phyloP scores from a whole-genome alignment of 2,888 invertebrate species.

The Melinaea menophilus region DNA sequence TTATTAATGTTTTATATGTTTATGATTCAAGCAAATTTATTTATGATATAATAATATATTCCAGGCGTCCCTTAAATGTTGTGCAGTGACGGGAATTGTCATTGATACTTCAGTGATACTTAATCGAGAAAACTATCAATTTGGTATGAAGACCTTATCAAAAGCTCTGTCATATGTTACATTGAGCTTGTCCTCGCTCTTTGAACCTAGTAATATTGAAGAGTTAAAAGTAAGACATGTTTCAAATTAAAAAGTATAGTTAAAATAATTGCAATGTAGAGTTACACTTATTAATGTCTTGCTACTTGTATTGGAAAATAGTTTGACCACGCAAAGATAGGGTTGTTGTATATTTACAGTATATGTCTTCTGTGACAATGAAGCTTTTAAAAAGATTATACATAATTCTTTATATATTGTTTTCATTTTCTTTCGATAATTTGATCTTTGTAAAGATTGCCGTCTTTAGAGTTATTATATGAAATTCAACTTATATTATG shows the following conservation, averaged over 20 bases:
- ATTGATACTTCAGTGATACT: conserved; percentile 41
- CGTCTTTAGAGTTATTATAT: too few species aligned
- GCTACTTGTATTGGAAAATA: background rate
- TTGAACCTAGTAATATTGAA: conserved; percentile 11
- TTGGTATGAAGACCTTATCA: conserved; percentile 40
- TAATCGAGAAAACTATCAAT: conserved; percentile 38
- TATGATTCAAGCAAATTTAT: too few species aligned
- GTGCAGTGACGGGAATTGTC: conserved; percentile 31
- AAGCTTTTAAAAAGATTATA: too few species aligned
- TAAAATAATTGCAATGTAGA: background rate
- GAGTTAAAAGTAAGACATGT: conserved; percentile 9
- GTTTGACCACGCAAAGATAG: too few species aligned
- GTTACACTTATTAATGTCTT: background rate
- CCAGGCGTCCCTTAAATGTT: conserved; percentile 40
- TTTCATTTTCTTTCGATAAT: background rate
- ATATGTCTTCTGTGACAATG: too few species aligned
- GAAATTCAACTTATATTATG: too few species aligned
- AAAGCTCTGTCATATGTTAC: conserved; percentile 31
- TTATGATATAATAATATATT: too few species aligned
- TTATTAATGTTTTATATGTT: background rate
- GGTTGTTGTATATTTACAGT: too few species aligned
- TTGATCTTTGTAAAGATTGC: background rate
- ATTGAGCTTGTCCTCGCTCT: conserved; percentile 16
- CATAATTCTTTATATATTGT: background rate
- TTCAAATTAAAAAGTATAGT: background rate